Base-by-base conservation (phyloP, 2,888 invertebrate genomes). In the Shargacucullia verbasci region DNA sequence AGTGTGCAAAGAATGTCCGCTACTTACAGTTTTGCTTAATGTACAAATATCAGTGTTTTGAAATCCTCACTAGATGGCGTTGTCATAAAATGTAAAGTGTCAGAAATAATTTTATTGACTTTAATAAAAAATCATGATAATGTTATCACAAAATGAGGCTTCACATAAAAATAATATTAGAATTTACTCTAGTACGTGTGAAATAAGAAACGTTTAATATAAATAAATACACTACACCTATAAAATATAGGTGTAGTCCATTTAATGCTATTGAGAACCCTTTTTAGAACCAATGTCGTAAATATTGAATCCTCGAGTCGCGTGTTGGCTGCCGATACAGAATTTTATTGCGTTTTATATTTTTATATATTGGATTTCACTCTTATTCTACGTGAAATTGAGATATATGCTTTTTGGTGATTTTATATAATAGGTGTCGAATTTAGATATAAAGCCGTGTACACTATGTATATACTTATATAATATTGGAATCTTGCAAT, bases 331-430 rank as follows among this genome's bases (percentile, higher is more conserved):
- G 80, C 87, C 83, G 91, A 91, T 91, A 91, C 78, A 78, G 79
- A 81, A 70, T 86, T 90, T 91, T 89, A 91, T 89, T 90, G 82
- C 78, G 76, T 84, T 83, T 85, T 84, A 88, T 86, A 87, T 87
- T 86, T 86, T 86, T 85, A 78, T 85, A 82, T 82, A 89, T 88
- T 85, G 85, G 87, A 86, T 87, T 84, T 76, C 71, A 58, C 61
- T 20, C 20, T 74, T 75, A 74, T 76, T 78, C 60, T 71, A 40
- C 29, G 37, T 38, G 48, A 49, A 70, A 68, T 75, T 59, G 56
- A 59, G 57, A 65, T 54, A 52, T 61, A 40, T 33, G 38, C 27
- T 47, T 12, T 39, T 40, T 60, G 15, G 12, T 31, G 29, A 47
- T 39, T 48, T 34, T 38, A 35, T 47, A 9, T 11, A 20, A 41